Conservation (phyloP, 2,113 vertebrate genomes). For the Glareola pratincola region DNA sequence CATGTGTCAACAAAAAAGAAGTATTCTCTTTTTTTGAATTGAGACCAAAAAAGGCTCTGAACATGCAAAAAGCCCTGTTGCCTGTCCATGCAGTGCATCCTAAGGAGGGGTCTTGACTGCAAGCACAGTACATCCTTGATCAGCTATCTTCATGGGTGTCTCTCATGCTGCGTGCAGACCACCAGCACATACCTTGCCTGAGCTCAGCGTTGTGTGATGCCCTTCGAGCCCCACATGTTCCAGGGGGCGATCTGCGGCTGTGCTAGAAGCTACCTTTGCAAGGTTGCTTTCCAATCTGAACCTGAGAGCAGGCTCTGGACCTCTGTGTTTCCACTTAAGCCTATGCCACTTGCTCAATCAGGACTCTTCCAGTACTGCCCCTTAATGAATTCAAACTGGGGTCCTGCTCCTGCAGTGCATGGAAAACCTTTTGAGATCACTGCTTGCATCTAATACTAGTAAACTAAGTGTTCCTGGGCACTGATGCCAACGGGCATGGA, state of each 20-base stretch:
- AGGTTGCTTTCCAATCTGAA: neutral
- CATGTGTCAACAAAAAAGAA: neutral
- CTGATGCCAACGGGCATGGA: accelerated
- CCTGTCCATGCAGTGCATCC: neutral
- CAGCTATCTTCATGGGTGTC: neutral
- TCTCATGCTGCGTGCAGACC: neutral
- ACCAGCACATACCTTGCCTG: neutral
- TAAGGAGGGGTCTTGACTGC: neutral
- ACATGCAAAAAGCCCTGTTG: neutral
- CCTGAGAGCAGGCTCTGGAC: neutral
- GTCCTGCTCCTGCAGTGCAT: neutral
- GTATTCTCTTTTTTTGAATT: neutral
- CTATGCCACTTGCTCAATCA: neutral
- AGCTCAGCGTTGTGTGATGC: neutral
- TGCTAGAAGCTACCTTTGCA: neutral
- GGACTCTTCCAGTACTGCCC: no score
- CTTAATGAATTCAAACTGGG: accelerated
- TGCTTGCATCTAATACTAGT: neutral
- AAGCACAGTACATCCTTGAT: neutral
- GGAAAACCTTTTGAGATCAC: neutral
- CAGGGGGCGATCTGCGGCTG: neutral
- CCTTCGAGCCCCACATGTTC: neutral
- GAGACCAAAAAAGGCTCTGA: neutral
- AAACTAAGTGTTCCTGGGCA: neutral
- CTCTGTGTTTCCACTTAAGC: neutral